phyloP scores from a whole-genome alignment of 1,140 invertebrate genomes.

The Megathymus violae region DNA sequence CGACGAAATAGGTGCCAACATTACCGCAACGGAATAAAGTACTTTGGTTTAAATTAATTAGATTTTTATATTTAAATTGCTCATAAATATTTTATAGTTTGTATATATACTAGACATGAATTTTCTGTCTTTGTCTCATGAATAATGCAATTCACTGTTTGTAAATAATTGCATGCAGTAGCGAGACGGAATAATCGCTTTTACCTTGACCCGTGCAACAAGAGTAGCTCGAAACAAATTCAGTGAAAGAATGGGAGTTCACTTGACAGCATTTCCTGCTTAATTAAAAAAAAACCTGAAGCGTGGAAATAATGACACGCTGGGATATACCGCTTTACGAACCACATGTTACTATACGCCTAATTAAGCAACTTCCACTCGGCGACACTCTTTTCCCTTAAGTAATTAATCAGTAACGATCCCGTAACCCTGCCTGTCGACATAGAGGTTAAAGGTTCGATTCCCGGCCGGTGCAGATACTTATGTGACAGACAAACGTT shows the following conservation, averaged over 20 bases:
- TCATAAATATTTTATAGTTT: background rate
- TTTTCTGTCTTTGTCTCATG: background rate
- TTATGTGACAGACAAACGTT: too few relatives aligned
- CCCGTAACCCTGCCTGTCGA: too few relatives aligned
- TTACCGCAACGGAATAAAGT: background rate
- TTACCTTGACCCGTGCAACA: constrained; percentile 30
- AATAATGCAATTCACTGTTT: constrained; percentile 13
- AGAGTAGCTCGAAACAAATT: constrained; percentile 14
- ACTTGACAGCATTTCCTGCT: constrained; percentile 23
- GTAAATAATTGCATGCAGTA: constrained; percentile 13
- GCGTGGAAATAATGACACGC: constrained; percentile 27
- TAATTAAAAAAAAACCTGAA: constrained; percentile 29
- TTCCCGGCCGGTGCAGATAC: too few relatives aligned
- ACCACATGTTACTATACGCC: background rate
- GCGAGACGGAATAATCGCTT: constrained; percentile 14
- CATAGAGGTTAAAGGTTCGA: too few relatives aligned
- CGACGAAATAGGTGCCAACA: background rate
- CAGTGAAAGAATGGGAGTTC: constrained; percentile 27
- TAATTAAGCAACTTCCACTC: too few relatives aligned
- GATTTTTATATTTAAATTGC: background rate
- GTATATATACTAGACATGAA: background rate
- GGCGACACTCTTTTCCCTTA: too few relatives aligned
- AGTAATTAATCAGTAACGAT: too few relatives aligned
- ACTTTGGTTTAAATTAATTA: background rate
- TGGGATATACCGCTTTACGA: background rate